Evolutionary conservation across 2,888 invertebrate species (phyloP).

Genomic region (Sussaba pulchella): DNA sequence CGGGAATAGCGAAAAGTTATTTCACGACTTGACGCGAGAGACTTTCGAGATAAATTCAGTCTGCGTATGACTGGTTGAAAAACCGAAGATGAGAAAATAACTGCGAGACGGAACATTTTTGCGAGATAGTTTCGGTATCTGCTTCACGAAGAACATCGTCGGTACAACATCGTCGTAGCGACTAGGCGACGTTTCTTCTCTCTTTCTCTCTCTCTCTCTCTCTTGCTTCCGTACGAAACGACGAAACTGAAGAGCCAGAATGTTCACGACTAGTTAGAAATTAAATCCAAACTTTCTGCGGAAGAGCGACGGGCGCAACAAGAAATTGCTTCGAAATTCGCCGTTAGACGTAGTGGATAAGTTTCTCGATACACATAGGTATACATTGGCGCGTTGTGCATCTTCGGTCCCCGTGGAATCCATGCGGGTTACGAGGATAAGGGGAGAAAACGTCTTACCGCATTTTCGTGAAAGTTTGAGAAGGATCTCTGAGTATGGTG

Average conservation of each 20-base stretch:
- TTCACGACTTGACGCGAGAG: not conserved
- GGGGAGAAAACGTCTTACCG: conserved; percentile 61
- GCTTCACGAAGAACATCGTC: conserved; percentile 3
- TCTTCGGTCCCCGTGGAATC: conserved; percentile 36
- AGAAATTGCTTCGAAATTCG: conserved; percentile 70
- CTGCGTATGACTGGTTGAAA: not conserved
- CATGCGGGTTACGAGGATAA: conserved; percentile 48
- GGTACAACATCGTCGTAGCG: not conserved
- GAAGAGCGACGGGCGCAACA: conserved; percentile 68
- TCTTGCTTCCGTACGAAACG: conserved; percentile 23
- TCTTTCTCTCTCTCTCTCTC: not conserved
- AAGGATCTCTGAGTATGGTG: conserved; percentile 30
- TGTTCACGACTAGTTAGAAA: conserved; percentile 70
- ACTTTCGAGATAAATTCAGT: not conserved
- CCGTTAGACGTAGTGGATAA: conserved; percentile 52
- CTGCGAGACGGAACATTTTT: not conserved
- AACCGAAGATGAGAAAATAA: conserved; percentile 6
- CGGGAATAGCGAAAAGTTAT: not conserved
- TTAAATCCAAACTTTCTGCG: conserved; percentile 69
- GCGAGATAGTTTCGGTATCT: not conserved
- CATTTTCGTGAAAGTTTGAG: conserved; percentile 43
- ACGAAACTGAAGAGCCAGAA: conserved; percentile 58
- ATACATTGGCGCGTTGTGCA: conserved; percentile 29
- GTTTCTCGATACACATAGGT: conserved; percentile 44
- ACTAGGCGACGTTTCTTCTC: not conserved